phyloP scores from a whole-genome alignment of 2,888 invertebrate genomes.

The Chloromyia formosa region DNA sequence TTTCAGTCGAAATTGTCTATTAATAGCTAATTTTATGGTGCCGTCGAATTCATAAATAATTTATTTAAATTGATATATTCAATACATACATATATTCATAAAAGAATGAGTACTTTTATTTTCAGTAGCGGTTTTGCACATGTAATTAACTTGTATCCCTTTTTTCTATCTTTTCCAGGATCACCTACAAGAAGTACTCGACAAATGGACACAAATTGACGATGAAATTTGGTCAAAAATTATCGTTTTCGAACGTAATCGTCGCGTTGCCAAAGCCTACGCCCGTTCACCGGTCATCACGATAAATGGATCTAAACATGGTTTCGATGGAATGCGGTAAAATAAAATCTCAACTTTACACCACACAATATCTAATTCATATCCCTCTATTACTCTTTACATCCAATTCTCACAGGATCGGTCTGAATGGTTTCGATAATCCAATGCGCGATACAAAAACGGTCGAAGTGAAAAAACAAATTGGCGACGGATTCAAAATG shows the following conservation, averaged over 20 bases:
- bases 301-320: slow-evolving; percentile 93
- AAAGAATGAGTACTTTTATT: no score
- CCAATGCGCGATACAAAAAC: slow-evolving; percentile 93
- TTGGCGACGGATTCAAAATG: slow-evolving; percentile 82
- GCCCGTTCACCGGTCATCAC: slow-evolving; percentile 94
- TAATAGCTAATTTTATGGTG: no score
- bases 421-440: slow-evolving; percentile 94
- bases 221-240: slow-evolving; percentile 99
- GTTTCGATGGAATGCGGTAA: slow-evolving; percentile 95
- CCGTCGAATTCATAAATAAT: no score
- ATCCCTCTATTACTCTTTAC: slow-evolving; percentile 47
- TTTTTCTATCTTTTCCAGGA: slow-evolving; percentile 72
- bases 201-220: slow-evolving; percentile 96
- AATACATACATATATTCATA: no score
- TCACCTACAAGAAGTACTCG: slow-evolving; percentile 94
- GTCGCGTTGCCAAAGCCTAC: slow-evolving; percentile 96
- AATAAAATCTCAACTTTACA: slow-evolving; percentile 52
- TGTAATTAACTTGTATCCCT: no score
- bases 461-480: slow-evolving; percentile 89
- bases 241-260: slow-evolving; percentile 93
- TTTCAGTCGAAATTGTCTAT: no score
- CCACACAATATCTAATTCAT: background rate
- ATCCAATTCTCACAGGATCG: slow-evolving; percentile 76
- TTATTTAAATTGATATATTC: no score
- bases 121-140: no score